These are phyloP conservation scores for Listrodromus nycthemerus DNA, from an alignment of 2,888 invertebrate genomes.

Conservation along the genomic window DNA sequence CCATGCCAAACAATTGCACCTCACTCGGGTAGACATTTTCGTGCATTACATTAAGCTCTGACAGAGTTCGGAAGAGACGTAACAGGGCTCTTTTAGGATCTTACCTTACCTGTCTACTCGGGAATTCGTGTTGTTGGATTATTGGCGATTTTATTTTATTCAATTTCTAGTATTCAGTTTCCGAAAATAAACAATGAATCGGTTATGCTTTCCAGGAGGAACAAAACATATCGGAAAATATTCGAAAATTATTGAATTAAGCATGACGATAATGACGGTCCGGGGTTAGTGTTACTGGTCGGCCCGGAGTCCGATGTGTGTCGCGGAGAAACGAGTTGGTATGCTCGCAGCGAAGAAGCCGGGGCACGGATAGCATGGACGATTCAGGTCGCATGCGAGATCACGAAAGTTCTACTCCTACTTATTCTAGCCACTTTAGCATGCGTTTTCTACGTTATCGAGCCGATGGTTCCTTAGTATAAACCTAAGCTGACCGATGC, in stretches of 20 bases:
- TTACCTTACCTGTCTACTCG: too few species aligned
- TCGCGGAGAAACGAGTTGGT: conserved; percentile 42
- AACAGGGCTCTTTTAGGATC: too few species aligned
- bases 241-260: conserved; percentile 33
- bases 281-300: conserved; percentile 23
- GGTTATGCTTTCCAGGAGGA: neutral
- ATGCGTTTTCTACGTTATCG: neutral
- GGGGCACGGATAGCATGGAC: conserved; percentile 28
- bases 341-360: conserved; percentile 20
- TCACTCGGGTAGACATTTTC: too few species aligned
- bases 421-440: conserved; percentile 16
- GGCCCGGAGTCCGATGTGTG: conserved; percentile 20
- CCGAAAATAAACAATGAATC: neutral
- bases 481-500: neutral
- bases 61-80: too few species aligned
- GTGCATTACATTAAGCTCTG: too few species aligned
- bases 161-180: too few species aligned
- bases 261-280: conserved; percentile 1
- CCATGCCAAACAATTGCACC: too few species aligned
- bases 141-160: neutral
- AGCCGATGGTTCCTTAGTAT: neutral
- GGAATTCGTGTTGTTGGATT: neutral
- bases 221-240: neutral
- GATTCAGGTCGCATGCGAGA: conserved; percentile 74
- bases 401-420: conserved; percentile 71